Conservation (phyloP, 2,113 vertebrate species). For the Taurulus bubalis region DNA sequence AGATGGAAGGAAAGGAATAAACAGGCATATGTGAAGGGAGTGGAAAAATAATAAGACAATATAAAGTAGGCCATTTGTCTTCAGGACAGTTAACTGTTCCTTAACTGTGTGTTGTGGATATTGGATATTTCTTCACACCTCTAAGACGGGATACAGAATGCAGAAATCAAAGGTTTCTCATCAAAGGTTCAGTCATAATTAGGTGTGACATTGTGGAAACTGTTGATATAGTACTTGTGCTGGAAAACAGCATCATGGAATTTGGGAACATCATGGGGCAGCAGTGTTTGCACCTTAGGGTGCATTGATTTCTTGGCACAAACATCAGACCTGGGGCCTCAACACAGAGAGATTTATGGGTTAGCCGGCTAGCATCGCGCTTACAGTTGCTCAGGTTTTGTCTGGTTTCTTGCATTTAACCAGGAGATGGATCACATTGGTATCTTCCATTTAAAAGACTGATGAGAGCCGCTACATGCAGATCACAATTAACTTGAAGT, state of each 20-base stretch:
- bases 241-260: background rate
- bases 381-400: background rate
- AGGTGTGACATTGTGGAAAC: background rate
- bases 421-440: background rate
- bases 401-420: background rate
- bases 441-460: background rate
- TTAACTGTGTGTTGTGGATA: background rate
- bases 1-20: constrained; percentile 1
- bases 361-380: background rate
- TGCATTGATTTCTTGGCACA: constrained; percentile 4
- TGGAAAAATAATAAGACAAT: constrained; percentile 12
- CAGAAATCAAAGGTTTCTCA: background rate
- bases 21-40: background rate
- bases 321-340: background rate
- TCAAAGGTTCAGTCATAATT: constrained; percentile 15
- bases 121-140: background rate
- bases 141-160: background rate
- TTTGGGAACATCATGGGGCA: background rate
- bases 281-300: constrained; percentile 4
- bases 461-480: background rate
- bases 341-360: background rate
- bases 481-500: too few species aligned
- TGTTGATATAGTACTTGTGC: background rate
- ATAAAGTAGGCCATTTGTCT: constrained; percentile 30
- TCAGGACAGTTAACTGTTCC: constrained; percentile 12